Evolutionary conservation across 2,113 vertebrate species (phyloP).

Genomic region (Ochotona princeps): DNA sequence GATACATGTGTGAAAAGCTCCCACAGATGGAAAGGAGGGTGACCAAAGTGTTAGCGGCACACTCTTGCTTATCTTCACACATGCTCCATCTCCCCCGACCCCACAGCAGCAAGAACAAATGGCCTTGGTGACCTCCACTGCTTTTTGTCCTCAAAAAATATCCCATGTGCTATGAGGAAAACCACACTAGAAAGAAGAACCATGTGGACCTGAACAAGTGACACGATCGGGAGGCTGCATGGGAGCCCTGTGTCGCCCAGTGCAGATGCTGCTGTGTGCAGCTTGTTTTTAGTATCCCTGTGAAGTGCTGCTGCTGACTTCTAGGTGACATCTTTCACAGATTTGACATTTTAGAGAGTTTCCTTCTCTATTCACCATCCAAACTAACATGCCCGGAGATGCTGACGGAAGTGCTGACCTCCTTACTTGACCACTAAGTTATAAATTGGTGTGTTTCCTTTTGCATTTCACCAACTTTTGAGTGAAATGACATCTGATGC

Average conservation of each 20-base stretch:
- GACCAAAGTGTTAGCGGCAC: not conserved
- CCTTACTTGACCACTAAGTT: not conserved
- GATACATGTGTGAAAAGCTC: not conserved
- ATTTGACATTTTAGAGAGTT: slow-evolving; percentile 32
- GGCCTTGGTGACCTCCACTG: not conserved
- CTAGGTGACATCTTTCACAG: not conserved
- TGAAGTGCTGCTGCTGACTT: slow-evolving; percentile 26
- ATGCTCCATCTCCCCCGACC: not conserved
- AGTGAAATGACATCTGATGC: not conserved
- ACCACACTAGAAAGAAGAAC: not conserved
- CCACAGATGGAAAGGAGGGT: not conserved
- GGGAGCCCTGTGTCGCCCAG: not conserved
- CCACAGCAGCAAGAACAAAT: not conserved
- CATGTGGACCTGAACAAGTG: not conserved
- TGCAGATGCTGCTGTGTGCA: not conserved
- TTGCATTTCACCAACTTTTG: not conserved
- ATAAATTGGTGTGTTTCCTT: not conserved
- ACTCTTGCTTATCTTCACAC: not conserved
- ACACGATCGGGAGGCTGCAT: not conserved
- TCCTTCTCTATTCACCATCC: not conserved
- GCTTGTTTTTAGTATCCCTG: slow-evolving; percentile 1
- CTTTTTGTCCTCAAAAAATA: not conserved
- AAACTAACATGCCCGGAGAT: not conserved
- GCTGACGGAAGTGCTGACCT: not conserved
- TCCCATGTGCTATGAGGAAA: not conserved